Base-by-base conservation (phyloP, 2,888 invertebrate genomes). In the Agrilus biguttatus region DNA sequence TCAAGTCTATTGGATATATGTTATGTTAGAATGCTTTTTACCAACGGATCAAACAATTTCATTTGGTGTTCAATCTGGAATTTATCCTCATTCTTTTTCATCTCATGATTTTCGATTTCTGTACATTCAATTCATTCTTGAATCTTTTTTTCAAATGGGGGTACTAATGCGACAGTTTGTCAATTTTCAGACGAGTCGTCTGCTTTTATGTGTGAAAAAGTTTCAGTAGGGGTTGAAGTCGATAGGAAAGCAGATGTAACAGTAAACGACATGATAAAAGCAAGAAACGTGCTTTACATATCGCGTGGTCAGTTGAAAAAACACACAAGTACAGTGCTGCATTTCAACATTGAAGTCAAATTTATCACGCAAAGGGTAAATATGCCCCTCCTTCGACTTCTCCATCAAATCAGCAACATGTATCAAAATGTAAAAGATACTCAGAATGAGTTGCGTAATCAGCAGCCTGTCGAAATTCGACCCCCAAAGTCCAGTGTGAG, bases 361-460 rank as follows among this genome's bases (percentile, higher is more conserved):
- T 87, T 86, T 59, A 90, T 96, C 55, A 88, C 89, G 38, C 95
- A 95, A 62, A 87, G 93, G 72, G 91, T 96, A 2, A 96, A 96
- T 65, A 93, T 96, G 93, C 93, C 95, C 0, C 69, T 96, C 33
- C 68, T 96, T 37, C 72, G 96, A 40, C 73, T 96, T 41, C 72
- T 95, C 45, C 93, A 96, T 68, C 96, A 96, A 70, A 93, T 96
- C 59, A 88, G 87, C 57, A 93, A 91, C 59, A 93, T 96, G 92
- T 92, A 93, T 66, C 91, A 92, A 66, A 95, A 93, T 63, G 91
- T 95, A 2, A 89, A 91, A 60, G 91, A 93, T 60, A 93, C 93
- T 0, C 89, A 91, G 60, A 81, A 83, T 53, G 93, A 93, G 58
- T 71, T 95, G 45, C 81, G 86, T 51, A 84, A 84, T 53, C 83